Evolutionary conservation across 2,888 invertebrate genomes (phyloP).

Genomic region (Sinodicranocentrus sp.): DNA sequence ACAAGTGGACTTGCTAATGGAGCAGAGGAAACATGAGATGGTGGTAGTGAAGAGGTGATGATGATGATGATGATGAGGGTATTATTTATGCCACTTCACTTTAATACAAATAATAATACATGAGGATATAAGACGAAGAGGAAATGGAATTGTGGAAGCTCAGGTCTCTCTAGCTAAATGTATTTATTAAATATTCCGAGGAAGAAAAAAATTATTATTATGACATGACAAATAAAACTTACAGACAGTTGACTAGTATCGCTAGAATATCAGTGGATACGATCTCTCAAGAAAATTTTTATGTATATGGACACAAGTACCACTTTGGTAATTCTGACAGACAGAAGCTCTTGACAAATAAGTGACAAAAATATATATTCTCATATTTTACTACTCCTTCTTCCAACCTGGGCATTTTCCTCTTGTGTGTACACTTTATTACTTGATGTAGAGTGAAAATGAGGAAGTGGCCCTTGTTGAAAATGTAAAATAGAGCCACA

Average conservation of each 20-base stretch:
- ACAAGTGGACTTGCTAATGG: slow-evolving; percentile 35
- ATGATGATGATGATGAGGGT: not conserved
- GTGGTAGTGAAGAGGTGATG: too few relatives aligned
- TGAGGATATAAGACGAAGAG: too few relatives aligned
- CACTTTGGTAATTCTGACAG: slow-evolving; percentile 41
- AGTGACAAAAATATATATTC: slow-evolving; percentile 52
- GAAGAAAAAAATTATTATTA: slow-evolving; percentile 17
- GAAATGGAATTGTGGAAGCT: not conserved
- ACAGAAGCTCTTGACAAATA: slow-evolving; percentile 67
- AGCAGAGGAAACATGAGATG: slow-evolving; percentile 30
- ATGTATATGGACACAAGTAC: slow-evolving; percentile 11
- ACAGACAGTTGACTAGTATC: not conserved
- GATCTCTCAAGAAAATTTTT: slow-evolving; percentile 21
- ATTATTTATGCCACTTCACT: slow-evolving; percentile 24
- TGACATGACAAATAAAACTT: slow-evolving; percentile 30
- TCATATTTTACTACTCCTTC: slow-evolving; percentile 10
- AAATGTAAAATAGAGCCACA: slow-evolving; percentile 16
- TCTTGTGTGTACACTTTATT: not conserved
- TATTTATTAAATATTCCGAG: not conserved
- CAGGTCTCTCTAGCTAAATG: slow-evolving; percentile 10
- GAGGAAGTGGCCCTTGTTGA: slow-evolving; percentile 5
- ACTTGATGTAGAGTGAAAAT: not conserved
- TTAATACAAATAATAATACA: too few relatives aligned
- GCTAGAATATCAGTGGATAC: slow-evolving; percentile 8
- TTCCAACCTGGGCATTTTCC: not conserved